Base-by-base conservation (phyloP, 1,140 invertebrate species). In the Drosophila sechellia region DNA sequence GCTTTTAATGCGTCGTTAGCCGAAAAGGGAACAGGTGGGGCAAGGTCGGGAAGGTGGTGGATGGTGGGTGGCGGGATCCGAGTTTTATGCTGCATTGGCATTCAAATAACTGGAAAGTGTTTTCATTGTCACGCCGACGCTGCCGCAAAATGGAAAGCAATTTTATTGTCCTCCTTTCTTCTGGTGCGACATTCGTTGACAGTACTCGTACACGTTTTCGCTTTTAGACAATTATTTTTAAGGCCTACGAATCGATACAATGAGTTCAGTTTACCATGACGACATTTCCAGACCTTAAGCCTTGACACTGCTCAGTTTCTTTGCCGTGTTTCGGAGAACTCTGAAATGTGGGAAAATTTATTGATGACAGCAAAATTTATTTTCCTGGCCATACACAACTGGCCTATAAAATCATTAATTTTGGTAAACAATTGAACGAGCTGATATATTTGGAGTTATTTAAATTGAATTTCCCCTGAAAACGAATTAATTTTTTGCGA, bases 161-260 rank as follows among this genome's bases (percentile, higher is more conserved):
- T 81, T 77, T 70, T 59, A 66, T 60, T 77, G 61, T 58, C 37
- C 49, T 79, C 63, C 40, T 48, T 34, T 45, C 57, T 42, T 56
- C 50, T 20, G n/a, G 65, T 63, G 54, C 86, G 79, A 63, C 83
- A 79, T 66, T 83, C 68, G 58, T 58, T 57, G 40, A 42, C 64
- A 53, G 64, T 68, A 13, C 64, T 65, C 40, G 68, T 69, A 87
- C 69, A 69, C 68, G 69, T 35, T 87, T 75, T 78, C 37, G 69
- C 57, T 86, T 77, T 86, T 74, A 81, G 77, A 61, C 64, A 60
- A 76, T 76, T 76, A 66, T 76, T 58, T 66, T 58, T 66, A 45
- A 72, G 48, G 69, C 66, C 66, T 70, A 68, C 64, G 27, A 68
- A 70, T 71, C 68, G 68, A 71, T 71, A 70, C 59, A 65, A 35